These are phyloP conservation scores for Dusona sp. DNA, from an alignment of 2,888 invertebrate species.

Conservation along the genomic window DNA sequence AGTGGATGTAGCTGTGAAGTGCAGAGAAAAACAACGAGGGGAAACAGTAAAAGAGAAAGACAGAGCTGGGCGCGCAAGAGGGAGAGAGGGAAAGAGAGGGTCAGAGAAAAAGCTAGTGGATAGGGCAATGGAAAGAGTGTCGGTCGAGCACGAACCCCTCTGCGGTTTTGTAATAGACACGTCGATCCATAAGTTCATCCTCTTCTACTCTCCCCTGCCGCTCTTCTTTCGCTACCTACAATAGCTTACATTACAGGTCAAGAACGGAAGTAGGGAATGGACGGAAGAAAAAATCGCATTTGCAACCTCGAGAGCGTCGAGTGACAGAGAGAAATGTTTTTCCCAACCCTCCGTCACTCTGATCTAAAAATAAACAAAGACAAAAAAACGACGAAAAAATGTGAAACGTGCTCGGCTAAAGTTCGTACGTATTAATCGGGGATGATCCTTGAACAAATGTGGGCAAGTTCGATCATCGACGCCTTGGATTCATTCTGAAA, in stretches of 20 bases:
- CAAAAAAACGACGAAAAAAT: neutral
- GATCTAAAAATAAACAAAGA: neutral
- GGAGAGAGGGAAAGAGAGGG: slow-evolving; percentile 7
- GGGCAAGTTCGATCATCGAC: neutral
- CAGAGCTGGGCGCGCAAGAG: neutral
- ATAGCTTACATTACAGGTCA: slow-evolving; percentile 67
- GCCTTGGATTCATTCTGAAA: neutral
- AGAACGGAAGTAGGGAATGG: slow-evolving; percentile 52
- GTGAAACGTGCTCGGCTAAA: neutral
- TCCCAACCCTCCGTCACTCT: neutral
- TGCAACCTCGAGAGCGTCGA: slow-evolving; percentile 16
- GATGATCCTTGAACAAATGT: slow-evolving; percentile 9
- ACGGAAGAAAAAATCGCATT: slow-evolving; percentile 10
- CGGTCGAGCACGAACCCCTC: slow-evolving; percentile 58
- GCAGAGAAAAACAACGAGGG: slow-evolving; percentile 21
- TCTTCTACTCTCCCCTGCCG: slow-evolving; percentile 7
- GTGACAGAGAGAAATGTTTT: slow-evolving; percentile 40
- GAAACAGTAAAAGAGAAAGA: slow-evolving; percentile 15
- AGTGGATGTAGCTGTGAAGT: slow-evolving; percentile 50
- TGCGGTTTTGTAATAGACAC: slow-evolving; percentile 63
- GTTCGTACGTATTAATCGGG: neutral
- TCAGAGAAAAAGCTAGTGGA: slow-evolving; percentile 32
- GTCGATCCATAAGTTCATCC: slow-evolving; percentile 56
- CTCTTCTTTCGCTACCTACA: neutral
- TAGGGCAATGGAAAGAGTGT: slow-evolving; percentile 53